Percentiles rank a stretch among this genome's conserved stretches.
phyloP scores from a whole-genome alignment of 1,140 invertebrate species.

The Pteromalus puparum region DNA sequence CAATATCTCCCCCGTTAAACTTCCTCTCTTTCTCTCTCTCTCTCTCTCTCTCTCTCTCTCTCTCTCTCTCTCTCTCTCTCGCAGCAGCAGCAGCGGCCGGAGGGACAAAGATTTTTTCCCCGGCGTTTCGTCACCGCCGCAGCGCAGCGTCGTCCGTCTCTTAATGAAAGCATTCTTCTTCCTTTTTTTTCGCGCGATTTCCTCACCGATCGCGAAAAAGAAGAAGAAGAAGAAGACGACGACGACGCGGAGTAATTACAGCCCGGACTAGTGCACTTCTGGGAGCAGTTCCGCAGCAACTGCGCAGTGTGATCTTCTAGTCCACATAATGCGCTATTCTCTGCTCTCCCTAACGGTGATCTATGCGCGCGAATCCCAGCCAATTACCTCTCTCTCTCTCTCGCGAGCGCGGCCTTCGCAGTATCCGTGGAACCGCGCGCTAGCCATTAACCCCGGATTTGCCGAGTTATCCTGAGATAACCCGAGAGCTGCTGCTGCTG shows the following conservation, averaged over 20 bases:
- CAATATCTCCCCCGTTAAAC: background rate
- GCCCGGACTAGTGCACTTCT: slow-evolving; percentile 64
- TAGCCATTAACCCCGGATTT: slow-evolving; percentile 56
- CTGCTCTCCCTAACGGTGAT: slow-evolving; percentile 59
- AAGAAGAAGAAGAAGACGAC: background rate
- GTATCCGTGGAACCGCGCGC: background rate
- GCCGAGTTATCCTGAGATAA: slow-evolving; percentile 50
- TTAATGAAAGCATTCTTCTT: background rate
- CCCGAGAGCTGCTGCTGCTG: background rate
- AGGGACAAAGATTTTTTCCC: background rate
- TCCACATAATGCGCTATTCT: slow-evolving; percentile 56
- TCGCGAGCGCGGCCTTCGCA: background rate
- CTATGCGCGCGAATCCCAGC: slow-evolving; percentile 60
- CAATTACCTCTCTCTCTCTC: slow-evolving; percentile 59
- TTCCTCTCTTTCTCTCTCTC: background rate
- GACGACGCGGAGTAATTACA: slow-evolving; percentile 64
- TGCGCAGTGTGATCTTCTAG: slow-evolving; percentile 48
- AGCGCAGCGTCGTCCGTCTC: background rate
- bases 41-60: background rate
- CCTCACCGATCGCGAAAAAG: background rate
- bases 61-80: background rate
- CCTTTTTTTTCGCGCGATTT: background rate
- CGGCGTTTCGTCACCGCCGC: background rate
- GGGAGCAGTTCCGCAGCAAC: slow-evolving; percentile 56
- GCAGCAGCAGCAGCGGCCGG: background rate